Evolutionary conservation across 2,113 vertebrate species (phyloP).

Genomic region (Istiophorus platypterus): DNA sequence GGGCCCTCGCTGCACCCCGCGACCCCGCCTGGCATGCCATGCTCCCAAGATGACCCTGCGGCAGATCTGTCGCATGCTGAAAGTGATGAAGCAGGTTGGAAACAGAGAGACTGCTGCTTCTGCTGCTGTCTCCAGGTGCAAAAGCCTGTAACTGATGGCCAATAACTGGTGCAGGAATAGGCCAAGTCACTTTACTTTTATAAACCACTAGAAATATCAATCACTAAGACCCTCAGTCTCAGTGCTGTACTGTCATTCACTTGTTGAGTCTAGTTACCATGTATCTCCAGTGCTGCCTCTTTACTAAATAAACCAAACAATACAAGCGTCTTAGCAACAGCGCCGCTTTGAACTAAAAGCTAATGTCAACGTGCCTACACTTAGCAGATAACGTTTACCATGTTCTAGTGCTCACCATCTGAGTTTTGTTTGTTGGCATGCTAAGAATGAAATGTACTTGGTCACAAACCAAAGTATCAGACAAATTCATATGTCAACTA

Average conservation of each 20-base stretch:
- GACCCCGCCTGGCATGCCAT: conserved; percentile 73
- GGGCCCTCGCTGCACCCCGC: conserved; percentile 71
- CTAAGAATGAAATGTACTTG: too few relatives aligned
- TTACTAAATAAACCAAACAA: too few relatives aligned
- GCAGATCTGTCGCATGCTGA: conserved; percentile 83
- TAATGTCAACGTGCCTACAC: too few relatives aligned
- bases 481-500: too few relatives aligned
- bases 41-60: conserved; percentile 82
- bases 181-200: neutral
- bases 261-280: too few relatives aligned
- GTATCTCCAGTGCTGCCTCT: neutral
- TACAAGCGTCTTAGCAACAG: too few relatives aligned
- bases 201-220: neutral
- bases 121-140: conserved; percentile 62
- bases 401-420: too few relatives aligned
- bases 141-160: neutral
- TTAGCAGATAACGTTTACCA: too few relatives aligned
- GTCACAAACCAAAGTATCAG: too few relatives aligned
- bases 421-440: too few relatives aligned
- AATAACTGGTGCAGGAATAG: neutral
- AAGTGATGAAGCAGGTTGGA: conserved; percentile 81
- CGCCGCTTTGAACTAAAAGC: too few relatives aligned
- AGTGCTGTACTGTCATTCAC: neutral
- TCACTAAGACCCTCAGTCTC: neutral
- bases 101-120: conserved; percentile 71